phyloP scores from a whole-genome alignment of 2,113 vertebrate species.

The Ellobius talpinus region DNA sequence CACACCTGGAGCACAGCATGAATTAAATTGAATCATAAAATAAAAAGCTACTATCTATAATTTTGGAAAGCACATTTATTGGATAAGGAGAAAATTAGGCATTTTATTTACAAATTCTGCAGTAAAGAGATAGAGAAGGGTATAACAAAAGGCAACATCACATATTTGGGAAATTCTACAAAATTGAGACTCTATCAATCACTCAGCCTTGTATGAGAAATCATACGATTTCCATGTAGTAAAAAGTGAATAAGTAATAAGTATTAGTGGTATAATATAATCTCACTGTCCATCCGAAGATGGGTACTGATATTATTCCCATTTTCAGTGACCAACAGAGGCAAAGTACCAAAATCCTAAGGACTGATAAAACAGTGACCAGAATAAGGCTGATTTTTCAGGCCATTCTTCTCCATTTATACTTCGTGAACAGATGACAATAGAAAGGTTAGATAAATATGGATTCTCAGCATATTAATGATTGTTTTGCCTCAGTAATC shows the following conservation, averaged over 20 bases:
- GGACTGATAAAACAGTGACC: neutral
- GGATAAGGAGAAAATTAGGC: neutral
- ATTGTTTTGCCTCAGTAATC: neutral
- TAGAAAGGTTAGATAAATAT: neutral
- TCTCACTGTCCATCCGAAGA: neutral
- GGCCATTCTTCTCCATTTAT: neutral
- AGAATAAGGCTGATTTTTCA: neutral
- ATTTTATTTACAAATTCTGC: neutral
- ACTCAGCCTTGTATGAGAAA: neutral
- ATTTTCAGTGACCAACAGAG: neutral
- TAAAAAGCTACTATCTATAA: neutral
- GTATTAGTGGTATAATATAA: neutral
- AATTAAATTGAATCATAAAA: neutral
- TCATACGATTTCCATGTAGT: neutral
- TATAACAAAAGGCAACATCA: neutral
- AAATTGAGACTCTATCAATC: neutral
- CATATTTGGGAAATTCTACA: neutral
- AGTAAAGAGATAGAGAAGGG: neutral
- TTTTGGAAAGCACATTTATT: neutral
- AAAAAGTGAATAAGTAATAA: neutral
- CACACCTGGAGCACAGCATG: neutral
- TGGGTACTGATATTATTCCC: neutral
- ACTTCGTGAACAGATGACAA: neutral
- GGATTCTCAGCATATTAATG: neutral
- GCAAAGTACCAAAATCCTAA: neutral